These are phyloP conservation scores for Leucoraja erinaceus DNA, from an alignment of 2,113 vertebrate genomes.

Conservation along the genomic window DNA sequence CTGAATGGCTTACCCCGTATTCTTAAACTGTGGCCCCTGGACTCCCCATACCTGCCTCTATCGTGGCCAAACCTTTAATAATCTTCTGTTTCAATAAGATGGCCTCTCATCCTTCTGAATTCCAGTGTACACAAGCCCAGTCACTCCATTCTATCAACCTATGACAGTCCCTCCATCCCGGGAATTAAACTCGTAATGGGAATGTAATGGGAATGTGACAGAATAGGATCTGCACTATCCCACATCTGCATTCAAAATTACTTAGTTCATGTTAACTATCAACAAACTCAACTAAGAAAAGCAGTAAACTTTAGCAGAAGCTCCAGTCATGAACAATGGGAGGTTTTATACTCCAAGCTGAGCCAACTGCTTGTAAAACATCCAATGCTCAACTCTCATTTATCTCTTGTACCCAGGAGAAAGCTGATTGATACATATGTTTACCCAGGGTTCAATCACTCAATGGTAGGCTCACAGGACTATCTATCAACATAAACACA, in stretches of 20 bases:
- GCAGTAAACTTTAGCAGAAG: no score
- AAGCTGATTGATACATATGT: not conserved
- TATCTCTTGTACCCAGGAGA: not conserved
- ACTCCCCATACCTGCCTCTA: no score
- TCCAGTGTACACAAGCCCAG: no score
- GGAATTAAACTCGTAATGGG: no score
- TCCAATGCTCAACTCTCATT: not conserved
- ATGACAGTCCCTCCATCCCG: no score
- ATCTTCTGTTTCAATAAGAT: no score
- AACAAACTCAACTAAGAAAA: not conserved
- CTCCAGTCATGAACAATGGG: not conserved
- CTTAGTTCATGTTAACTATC: not conserved
- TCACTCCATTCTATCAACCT: no score
- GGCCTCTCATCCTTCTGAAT: no score
- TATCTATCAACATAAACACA: not conserved
- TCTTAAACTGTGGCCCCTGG: no score
- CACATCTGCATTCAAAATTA: not conserved
- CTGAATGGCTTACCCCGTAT: no score
- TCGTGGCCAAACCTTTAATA: no score
- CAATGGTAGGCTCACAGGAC: not conserved
- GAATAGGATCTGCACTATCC: no score
- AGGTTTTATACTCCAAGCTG: not conserved
- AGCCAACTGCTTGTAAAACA: not conserved
- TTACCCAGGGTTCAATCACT: constrained; percentile 3
- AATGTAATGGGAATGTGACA: not conserved